phyloP scores from a whole-genome alignment of 2,888 invertebrate genomes.

The Hoplodrina ambigua region DNA sequence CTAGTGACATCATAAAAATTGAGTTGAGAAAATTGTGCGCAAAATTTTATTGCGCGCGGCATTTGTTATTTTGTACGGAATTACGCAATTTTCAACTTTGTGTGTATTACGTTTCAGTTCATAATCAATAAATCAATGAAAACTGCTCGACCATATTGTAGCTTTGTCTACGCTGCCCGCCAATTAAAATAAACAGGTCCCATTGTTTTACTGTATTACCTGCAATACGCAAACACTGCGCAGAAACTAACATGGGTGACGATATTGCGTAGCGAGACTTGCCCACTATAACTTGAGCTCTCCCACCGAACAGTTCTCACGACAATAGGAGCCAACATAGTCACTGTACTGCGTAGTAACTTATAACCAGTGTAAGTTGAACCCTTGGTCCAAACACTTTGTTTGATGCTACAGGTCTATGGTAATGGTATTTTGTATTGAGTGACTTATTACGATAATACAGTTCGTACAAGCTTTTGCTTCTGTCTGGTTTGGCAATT shows the following conservation, averaged over 20 bases:
- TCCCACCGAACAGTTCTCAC: constrained; percentile 7
- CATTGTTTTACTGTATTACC: constrained; percentile 37
- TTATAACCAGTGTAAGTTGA: not conserved
- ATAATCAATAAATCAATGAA: too few species aligned
- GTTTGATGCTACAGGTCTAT: not conserved
- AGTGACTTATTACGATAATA: constrained; percentile 44
- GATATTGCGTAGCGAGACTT: constrained; percentile 35
- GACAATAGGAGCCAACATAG: constrained; percentile 27
- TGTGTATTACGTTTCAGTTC: too few species aligned
- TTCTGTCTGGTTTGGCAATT: constrained; percentile 51
- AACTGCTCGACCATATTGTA: too few species aligned
- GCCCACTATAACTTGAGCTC: constrained; percentile 34
- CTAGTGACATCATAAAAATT: too few species aligned
- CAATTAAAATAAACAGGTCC: not conserved
- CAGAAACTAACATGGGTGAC: constrained; percentile 55
- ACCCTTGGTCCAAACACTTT: not conserved
- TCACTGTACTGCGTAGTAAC: constrained; percentile 15
- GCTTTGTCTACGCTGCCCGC: too few species aligned
- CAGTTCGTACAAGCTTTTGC: constrained; percentile 48
- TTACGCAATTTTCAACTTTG: too few species aligned
- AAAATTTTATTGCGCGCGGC: too few species aligned
- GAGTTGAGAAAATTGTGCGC: too few species aligned
- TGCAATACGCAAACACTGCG: constrained; percentile 39
- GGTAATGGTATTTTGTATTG: not conserved
- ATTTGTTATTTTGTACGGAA: too few species aligned